Base-by-base conservation (phyloP, 1,140 invertebrate genomes). In the Matsumurasca onukii region DNA sequence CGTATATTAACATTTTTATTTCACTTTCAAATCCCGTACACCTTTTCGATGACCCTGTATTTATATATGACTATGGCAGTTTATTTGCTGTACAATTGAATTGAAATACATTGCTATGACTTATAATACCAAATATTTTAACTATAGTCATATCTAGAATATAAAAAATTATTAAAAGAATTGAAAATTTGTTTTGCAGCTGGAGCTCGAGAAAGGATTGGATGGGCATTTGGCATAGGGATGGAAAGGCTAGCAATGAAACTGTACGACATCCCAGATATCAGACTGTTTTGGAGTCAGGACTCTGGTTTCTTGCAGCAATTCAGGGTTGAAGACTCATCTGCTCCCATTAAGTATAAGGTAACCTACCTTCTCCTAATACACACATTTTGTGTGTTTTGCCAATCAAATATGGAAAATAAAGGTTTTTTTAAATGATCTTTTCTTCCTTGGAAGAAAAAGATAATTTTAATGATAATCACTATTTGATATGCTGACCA, bases 141-240 rank as follows among this genome's bases (percentile, higher is more conserved):
- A n/a, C n/a, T n/a, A n/a, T n/a, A n/a, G n/a, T n/a, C n/a, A n/a
- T n/a, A n/a, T n/a, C n/a, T n/a, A n/a, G n/a, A n/a, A n/a, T n/a
- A n/a, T n/a, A n/a, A n/a, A n/a, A n/a, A n/a, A n/a, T n/a, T n/a
- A n/a, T n/a, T n/a, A n/a, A n/a, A n/a, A n/a, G n/a, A n/a, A n/a
- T n/a, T n/a, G n/a, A 45, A 12, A 9, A 45, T 45, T 51, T 49
- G 3, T 55, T 49, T 69, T 74, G 52, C 72, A 85, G 88, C 89
- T 70, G 96, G 97, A 15, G 90, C 91, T 2, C 81, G 80, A 22
- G 88, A 95, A 77, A 89, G 90, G 70, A 93, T 99, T 73, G 98
- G 97, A 17, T 99, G 97, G 91, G 98, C 98, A 3, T 99, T 99
- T 84, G 98, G 98, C 20, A 77, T 99, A 1, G 98, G 98, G 1